A percentile compares a stretch with the other conserved stretches of the same genome.
phyloP scores from a whole-genome alignment of 2,797 vertebrate genomes.

The Cichlasoma orientale region DNA sequence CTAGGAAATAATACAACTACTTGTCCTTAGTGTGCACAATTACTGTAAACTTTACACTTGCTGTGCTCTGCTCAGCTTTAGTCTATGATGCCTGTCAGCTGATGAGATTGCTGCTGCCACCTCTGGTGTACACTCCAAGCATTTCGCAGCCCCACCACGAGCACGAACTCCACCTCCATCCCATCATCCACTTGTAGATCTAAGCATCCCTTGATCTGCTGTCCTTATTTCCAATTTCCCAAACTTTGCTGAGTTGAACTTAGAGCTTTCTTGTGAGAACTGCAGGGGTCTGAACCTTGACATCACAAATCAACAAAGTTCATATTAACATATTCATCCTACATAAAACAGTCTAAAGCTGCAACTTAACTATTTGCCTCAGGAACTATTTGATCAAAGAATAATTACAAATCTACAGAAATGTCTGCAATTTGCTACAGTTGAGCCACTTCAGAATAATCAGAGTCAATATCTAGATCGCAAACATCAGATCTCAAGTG shows the following conservation, averaged over 20 bases:
- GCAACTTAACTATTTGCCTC: neutral
- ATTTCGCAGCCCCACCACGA: neutral
- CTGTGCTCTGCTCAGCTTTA: neutral
- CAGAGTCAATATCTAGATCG: rapidly evolving
- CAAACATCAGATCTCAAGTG: neutral
- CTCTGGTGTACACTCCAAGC: neutral
- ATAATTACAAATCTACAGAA: neutral
- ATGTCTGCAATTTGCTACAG: neutral
- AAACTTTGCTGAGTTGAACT: constrained; percentile 2
- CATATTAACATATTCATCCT: neutral
- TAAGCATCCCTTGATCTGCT: neutral
- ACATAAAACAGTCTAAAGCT: neutral
- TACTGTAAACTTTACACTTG: neutral
- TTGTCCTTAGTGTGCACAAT: neutral
- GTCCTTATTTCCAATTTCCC: neutral
- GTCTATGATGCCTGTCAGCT: neutral
- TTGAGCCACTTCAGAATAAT: neutral
- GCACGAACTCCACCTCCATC: neutral
- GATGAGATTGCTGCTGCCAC: neutral
- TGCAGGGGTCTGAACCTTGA: neutral
- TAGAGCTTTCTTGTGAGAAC: neutral
- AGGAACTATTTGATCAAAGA: neutral
- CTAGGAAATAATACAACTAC: neutral
- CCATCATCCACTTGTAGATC: neutral
- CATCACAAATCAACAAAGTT: neutral